A percentile compares a stretch with the other conserved stretches of the same genome.
Conservation (phyloP, 2,113 vertebrate species). For the Stigmatopora nigra region DNA sequence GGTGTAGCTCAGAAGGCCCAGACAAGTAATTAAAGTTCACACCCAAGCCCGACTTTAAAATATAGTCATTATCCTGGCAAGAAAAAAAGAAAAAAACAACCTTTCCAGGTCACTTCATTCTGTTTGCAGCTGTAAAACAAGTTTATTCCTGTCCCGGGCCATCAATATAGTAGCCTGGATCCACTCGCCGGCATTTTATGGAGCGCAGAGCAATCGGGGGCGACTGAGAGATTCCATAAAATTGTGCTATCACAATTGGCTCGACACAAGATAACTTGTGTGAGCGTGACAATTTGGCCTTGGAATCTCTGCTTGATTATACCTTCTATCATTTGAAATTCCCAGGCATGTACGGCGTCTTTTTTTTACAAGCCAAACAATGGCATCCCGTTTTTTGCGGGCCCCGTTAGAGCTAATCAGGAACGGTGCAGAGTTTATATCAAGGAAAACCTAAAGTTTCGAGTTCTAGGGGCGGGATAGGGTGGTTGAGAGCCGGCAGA, state of each 20-base stretch:
- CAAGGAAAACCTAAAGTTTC: slow-evolving; percentile 42
- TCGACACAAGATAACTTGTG: slow-evolving; percentile 25
- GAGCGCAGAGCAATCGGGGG: slow-evolving; percentile 83
- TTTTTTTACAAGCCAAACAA: slow-evolving; percentile 50
- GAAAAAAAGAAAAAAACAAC: slow-evolving; percentile 92
- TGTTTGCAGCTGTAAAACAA: slow-evolving; percentile 93
- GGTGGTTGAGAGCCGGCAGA: too few species aligned
- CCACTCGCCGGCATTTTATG: slow-evolving; percentile 92
- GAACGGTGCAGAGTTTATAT: slow-evolving; percentile 53
- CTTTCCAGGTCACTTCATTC: slow-evolving; percentile 93
- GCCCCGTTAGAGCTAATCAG: slow-evolving; percentile 61
- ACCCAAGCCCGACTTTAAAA: slow-evolving; percentile 67
- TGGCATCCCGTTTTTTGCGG: slow-evolving; percentile 47
- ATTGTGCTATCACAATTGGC: slow-evolving; percentile 55
- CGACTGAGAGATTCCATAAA: slow-evolving; percentile 88
- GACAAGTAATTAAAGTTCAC: slow-evolving; percentile 69
- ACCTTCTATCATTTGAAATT: slow-evolving; percentile 27
- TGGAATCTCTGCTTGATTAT: slow-evolving; percentile 33
- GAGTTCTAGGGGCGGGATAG: slow-evolving; percentile 45
- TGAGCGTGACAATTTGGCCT: slow-evolving; percentile 22
- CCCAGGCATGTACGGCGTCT: slow-evolving; percentile 10
- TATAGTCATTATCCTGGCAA: slow-evolving; percentile 79
- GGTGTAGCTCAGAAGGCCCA: slow-evolving; percentile 42
- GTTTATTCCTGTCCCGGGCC: slow-evolving; percentile 94
- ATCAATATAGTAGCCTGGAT: slow-evolving; percentile 84